Conservation (phyloP, 2,888 invertebrate species). For the Yponomeuta sedellus region DNA sequence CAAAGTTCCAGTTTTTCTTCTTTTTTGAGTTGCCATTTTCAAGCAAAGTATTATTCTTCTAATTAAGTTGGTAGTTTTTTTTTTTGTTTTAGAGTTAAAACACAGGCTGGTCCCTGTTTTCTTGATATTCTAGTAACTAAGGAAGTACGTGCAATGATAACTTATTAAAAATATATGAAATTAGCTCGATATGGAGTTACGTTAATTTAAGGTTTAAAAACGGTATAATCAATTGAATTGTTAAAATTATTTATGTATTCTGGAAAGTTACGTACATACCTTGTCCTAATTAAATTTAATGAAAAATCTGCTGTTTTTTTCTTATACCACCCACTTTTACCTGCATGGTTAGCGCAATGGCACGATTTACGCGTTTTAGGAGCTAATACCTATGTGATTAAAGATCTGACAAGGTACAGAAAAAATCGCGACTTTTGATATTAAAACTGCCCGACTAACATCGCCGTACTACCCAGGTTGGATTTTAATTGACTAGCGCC, state of each 20-base stretch:
- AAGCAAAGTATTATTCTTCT: neutral
- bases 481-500: no score
- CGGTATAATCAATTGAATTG: constrained; percentile 65
- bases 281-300: constrained; percentile 74
- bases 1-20: neutral
- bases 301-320: constrained; percentile 32
- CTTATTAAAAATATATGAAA: constrained; percentile 12
- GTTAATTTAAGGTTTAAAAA: constrained; percentile 34
- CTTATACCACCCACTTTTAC: neutral
- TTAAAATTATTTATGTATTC: constrained; percentile 71
- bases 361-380: no score
- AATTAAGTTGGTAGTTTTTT: constrained; percentile 21
- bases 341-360: no score
- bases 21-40: constrained; percentile 18
- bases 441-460: no score
- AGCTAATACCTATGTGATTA: no score
- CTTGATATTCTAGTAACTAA: constrained; percentile 44
- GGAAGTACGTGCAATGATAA: constrained; percentile 14
- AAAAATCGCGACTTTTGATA: no score
- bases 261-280: constrained; percentile 60
- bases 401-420: no score
- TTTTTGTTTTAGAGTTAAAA: constrained; percentile 40
- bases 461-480: no score
- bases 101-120: constrained; percentile 66
- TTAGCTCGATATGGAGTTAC: constrained; percentile 25